Base-by-base conservation (phyloP, 92 coral and sea anemone species). In the Ricordea florida region DNA sequence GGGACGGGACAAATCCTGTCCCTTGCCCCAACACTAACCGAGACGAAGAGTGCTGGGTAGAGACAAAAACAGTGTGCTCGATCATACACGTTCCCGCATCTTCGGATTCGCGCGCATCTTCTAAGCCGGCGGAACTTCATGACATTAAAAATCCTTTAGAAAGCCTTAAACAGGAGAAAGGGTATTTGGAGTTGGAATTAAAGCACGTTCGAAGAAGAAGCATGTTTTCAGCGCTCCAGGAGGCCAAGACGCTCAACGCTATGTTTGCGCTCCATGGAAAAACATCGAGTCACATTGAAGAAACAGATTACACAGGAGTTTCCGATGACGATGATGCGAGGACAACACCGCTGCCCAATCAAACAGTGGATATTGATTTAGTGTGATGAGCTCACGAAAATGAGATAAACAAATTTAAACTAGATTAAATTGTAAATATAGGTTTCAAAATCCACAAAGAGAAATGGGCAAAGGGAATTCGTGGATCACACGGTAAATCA, bases 141-240 rank as follows among this genome's bases (percentile, higher is more conserved):
- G n/a, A n/a, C n/a, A n/a, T n/a, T n/a, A n/a, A n/a, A n/a, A n/a
- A n/a, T n/a, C n/a, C n/a, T n/a, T n/a, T n/a, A n/a, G 48, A 50
- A 24, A 49, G 23, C 31, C 20, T 5, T 0, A 32, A 60, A 23
- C 22, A 1, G 11, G 49, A 16, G 9, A 56, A 21, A 15, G 53
- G 21, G 11, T 26, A 11, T 41, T 17, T 10, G 22, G 42, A 72
- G 24, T 32, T 37, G 25, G 70, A 53, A 16, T 29, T 42, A 9
- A 31, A 46, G 13, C 15, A 16, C 11, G 4, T 26, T 2, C 43
- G 78, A 76, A 43, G 82, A 36, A 14, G 42, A 42, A 79, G 90
- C 24, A 71, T 85, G 87, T 85, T 85, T 51, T 80, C 90, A n/a
- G 76, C 64, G 8, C 46, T 84, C 20, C 80, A 69, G 18, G 81